phyloP scores from a whole-genome alignment of 2,888 invertebrate species.

The Ganaspis brasiliensis region DNA sequence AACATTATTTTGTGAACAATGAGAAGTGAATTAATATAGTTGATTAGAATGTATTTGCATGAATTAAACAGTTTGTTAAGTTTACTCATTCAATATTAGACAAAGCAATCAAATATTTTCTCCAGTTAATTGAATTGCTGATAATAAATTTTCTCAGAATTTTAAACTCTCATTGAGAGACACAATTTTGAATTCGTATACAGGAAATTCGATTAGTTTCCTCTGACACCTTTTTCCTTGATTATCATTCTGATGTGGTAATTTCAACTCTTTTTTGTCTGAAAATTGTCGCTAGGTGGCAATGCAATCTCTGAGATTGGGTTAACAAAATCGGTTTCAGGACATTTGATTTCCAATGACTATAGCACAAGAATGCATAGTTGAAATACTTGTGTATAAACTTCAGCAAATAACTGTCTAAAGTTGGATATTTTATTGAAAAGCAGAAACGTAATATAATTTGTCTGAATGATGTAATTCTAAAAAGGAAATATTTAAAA shows the following conservation, averaged over 20 bases:
- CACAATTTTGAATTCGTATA: background rate
- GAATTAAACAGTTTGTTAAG: background rate
- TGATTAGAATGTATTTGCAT: background rate
- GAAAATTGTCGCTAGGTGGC: background rate
- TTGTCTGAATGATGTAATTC: no score
- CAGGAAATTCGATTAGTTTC: slow-evolving; percentile 5
- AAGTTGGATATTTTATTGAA: no score
- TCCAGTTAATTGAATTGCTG: slow-evolving; percentile 3
- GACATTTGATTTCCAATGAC: background rate
- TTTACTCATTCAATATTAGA: background rate
- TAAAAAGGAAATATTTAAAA: background rate
- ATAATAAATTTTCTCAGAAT: background rate
- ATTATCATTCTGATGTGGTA: background rate
- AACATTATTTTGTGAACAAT: background rate
- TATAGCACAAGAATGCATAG: background rate
- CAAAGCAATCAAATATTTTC: slow-evolving; percentile 21
- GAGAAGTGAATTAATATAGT: background rate
- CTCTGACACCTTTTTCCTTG: background rate
- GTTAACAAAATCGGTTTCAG: background rate
- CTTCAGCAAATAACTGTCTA: background rate
- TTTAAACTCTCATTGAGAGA: background rate
- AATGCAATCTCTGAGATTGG: background rate
- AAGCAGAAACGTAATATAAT: no score
- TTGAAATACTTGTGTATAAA: background rate
- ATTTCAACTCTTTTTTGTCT: background rate